phyloP scores from a whole-genome alignment of 2,797 vertebrate genomes.

The Jordanella pulchra region DNA sequence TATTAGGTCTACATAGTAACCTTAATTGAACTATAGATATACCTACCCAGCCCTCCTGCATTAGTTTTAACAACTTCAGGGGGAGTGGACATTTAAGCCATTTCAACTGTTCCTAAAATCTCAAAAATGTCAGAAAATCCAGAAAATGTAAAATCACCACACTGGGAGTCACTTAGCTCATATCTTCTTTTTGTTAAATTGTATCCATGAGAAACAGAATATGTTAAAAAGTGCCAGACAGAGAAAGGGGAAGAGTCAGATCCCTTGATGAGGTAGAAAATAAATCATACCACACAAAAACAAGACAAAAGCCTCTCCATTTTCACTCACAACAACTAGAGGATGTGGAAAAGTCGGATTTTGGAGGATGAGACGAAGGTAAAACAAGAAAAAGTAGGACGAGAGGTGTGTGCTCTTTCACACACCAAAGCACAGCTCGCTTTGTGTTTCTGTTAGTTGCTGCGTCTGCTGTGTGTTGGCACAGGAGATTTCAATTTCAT shows the following conservation, averaged over 20 bases:
- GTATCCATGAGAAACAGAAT: constrained; percentile 12
- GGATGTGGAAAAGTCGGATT: constrained; percentile 32
- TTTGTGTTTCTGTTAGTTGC: constrained; percentile 50
- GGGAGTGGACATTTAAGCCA: too few relatives aligned
- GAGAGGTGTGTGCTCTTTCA: constrained; percentile 72
- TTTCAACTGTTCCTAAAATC: not conserved
- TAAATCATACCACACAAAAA: constrained; percentile 32
- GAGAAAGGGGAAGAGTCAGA: constrained; percentile 24
- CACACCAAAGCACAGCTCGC: constrained; percentile 49
- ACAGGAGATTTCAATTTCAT: constrained; percentile 68
- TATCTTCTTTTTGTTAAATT: not conserved
- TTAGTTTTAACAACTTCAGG: too few relatives aligned
- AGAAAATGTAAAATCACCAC: not conserved
- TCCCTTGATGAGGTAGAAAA: constrained; percentile 36
- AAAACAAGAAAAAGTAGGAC: constrained; percentile 69
- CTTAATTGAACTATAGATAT: too few relatives aligned
- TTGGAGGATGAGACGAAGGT: constrained; percentile 54
- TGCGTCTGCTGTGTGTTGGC: constrained; percentile 20
- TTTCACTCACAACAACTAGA: constrained; percentile 37
- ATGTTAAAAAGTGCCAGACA: constrained; percentile 37
- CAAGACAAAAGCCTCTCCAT: constrained; percentile 39
- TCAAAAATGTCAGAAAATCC: not conserved
- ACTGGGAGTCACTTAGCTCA: not conserved
- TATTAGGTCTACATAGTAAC: too few relatives aligned
- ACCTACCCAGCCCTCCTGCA: too few relatives aligned